A percentile compares a stretch with the other conserved stretches of the same genome.
These are phyloP conservation scores for Bufotes viridis DNA, from an alignment of 2,797 vertebrate species.

Conservation along the genomic window DNA sequence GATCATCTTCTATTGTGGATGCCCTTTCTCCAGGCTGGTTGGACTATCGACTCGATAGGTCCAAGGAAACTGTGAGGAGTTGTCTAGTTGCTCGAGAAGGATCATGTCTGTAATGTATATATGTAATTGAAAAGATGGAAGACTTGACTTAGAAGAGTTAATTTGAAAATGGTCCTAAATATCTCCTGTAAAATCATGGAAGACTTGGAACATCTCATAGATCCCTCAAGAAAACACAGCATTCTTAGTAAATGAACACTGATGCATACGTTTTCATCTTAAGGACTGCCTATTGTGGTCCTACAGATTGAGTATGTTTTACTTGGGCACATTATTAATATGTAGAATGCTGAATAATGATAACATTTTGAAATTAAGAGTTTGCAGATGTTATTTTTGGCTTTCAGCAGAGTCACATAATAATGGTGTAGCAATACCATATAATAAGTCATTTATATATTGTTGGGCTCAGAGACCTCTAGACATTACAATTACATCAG, in stretches of 20 bases:
- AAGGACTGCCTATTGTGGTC: neutral
- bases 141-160: neutral
- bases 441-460: conserved; percentile 33
- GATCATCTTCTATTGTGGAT: too few relatives aligned
- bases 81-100: neutral
- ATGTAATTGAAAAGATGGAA: neutral
- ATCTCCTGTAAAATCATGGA: neutral
- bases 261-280: neutral
- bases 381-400: conserved; percentile 54
- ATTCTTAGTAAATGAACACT: neutral
- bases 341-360: conserved; percentile 43
- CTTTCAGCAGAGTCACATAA: conserved; percentile 15
- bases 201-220: neutral
- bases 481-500: conserved; percentile 46
- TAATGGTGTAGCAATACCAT: conserved; percentile 29
- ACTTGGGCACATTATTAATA: conserved; percentile 15
- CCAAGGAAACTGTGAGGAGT: neutral
- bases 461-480: neutral
- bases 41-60: neutral
- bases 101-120: neutral
- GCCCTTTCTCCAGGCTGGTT: neutral
- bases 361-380: conserved; percentile 43
- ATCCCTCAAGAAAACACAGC: neutral
- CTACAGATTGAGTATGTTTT: conserved; percentile 13
- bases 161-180: neutral